Percentiles rank a stretch among this genome's conserved stretches.
phyloP scores from a whole-genome alignment of 2,888 invertebrate species.

The Eristalis pertinax region DNA sequence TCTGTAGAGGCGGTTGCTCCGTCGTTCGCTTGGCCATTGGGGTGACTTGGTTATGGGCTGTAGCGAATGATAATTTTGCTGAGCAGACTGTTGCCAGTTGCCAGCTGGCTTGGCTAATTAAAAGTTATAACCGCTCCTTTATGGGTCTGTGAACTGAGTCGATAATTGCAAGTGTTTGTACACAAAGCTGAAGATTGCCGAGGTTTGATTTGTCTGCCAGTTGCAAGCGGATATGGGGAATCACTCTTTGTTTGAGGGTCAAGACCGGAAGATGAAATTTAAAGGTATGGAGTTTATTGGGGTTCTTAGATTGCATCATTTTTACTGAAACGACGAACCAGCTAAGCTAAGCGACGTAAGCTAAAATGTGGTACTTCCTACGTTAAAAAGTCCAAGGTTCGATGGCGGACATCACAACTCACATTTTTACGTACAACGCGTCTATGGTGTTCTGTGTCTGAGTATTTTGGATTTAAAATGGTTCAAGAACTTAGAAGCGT shows the following conservation, averaged over 20 bases:
- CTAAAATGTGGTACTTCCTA: no score
- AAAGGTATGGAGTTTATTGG: background rate
- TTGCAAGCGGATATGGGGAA: constrained; percentile 19
- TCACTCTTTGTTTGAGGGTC: background rate
- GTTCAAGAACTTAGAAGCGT: no score
- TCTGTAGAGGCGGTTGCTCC: background rate
- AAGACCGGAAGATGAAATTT: constrained; percentile 15
- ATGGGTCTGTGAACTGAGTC: constrained; percentile 47
- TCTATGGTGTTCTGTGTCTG: no score
- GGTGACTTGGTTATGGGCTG: background rate
- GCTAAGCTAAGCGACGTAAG: no score
- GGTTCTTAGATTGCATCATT: no score
- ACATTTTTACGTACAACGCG: no score
- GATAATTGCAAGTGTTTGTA: constrained; percentile 48
- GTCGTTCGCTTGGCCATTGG: background rate
- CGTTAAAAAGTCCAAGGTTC: no score
- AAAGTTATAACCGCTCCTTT: constrained; percentile 59
- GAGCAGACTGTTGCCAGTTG: background rate
- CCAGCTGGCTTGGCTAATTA: constrained; percentile 36
- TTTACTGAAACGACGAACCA: no score
- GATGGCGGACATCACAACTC: no score
- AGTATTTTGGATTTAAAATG: no score
- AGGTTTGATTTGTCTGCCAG: constrained; percentile 10
- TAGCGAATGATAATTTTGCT: background rate
- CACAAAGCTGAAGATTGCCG: constrained; percentile 12